A percentile compares a stretch with the other conserved stretches of the same genome.
Evolutionary conservation across 2,888 invertebrate genomes (phyloP).

Genomic region (Trachelus troglodyta): DNA sequence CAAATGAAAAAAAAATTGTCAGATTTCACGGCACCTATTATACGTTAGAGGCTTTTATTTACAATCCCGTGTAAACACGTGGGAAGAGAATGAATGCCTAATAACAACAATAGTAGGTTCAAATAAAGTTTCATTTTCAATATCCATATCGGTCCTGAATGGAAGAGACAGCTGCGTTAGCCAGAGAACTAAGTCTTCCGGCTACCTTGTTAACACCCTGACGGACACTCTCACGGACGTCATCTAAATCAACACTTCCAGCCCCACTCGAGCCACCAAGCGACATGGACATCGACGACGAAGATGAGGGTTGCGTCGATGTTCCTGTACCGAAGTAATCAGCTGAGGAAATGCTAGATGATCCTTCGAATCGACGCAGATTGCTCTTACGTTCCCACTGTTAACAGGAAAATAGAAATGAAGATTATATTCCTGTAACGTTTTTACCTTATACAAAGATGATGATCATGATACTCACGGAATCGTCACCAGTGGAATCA

Average conservation of each 20-base stretch:
- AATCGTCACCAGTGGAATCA: slow-evolving; percentile 72
- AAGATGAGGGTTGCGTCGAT: slow-evolving; percentile 54
- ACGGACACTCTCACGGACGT: slow-evolving; percentile 96
- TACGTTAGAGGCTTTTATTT: slow-evolving; percentile 46
- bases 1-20: not conserved
- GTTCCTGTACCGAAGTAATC: slow-evolving; percentile 87
- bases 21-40: not conserved
- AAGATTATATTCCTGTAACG: not conserved
- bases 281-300: slow-evolving; percentile 56
- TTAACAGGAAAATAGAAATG: slow-evolving; percentile 26
- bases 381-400: slow-evolving; percentile 71
- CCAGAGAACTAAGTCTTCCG: slow-evolving; percentile 93
- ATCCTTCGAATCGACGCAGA: slow-evolving; percentile 88
- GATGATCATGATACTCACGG: slow-evolving; percentile 56
- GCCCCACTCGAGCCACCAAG: slow-evolving; percentile 44
- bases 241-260: slow-evolving; percentile 81
- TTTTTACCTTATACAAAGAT: not conserved
- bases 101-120: slow-evolving; percentile 41
- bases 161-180: slow-evolving; percentile 93
- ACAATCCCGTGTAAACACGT: slow-evolving; percentile 53
- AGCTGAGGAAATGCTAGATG: slow-evolving; percentile 94
- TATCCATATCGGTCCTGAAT: slow-evolving; percentile 77
- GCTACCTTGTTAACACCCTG: slow-evolving; percentile 98
- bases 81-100: slow-evolving; percentile 40
- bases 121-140: slow-evolving; percentile 43